Conservation (phyloP, 2,113 vertebrate species). For the Ailuropoda melanoleuca region DNA sequence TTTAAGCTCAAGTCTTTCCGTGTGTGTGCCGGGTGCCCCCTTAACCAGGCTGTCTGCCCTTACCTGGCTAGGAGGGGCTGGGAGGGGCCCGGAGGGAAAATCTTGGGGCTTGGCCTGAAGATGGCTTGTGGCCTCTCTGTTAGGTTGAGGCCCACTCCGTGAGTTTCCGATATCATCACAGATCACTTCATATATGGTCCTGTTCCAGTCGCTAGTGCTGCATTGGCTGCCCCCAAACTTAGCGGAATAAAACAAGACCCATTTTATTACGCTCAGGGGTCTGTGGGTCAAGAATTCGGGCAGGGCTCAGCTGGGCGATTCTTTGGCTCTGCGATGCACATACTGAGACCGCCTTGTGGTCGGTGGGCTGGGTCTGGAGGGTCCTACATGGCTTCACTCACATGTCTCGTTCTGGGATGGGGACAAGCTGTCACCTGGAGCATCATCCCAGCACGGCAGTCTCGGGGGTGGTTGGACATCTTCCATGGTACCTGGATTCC, state of each 20-base stretch:
- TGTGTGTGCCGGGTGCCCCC: too few species aligned
- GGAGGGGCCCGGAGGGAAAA: not conserved
- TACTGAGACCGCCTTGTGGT: not conserved
- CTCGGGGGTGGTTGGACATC: not conserved
- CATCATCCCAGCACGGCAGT: not conserved
- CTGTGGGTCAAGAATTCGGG: not conserved
- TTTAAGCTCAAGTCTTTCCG: not conserved
- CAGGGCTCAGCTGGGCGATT: not conserved
- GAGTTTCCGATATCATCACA: not conserved
- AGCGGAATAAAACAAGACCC: not conserved
- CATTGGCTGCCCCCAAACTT: not conserved
- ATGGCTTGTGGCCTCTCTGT: conserved; percentile 24
- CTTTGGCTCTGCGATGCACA: not conserved
- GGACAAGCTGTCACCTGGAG: not conserved
- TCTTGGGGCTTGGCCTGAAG: not conserved
- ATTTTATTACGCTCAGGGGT: not conserved
- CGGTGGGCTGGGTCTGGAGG: not conserved
- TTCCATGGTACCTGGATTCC: not conserved
- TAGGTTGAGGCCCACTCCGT: not conserved
- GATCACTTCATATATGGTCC: not conserved
- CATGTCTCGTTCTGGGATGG: not conserved
- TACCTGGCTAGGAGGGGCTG: not conserved
- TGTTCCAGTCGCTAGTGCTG: not conserved
- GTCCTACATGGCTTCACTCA: not conserved
- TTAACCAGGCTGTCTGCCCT: not conserved